These are phyloP conservation scores for Arctopsyche grandis DNA, from an alignment of 1,140 invertebrate species.

Conservation along the genomic window DNA sequence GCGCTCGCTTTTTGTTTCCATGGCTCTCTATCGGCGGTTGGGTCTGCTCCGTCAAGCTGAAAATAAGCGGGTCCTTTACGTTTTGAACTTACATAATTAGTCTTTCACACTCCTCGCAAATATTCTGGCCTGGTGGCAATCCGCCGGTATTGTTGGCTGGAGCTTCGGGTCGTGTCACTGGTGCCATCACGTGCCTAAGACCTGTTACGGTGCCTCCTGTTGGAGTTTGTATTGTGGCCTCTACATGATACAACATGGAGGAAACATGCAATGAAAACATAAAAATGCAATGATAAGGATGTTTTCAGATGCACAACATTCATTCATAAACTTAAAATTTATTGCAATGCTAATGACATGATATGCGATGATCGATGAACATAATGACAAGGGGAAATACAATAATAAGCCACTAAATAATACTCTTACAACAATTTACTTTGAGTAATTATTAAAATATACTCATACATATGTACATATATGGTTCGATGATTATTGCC, in stretches of 20 bases:
- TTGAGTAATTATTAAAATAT: too few species aligned
- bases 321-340: too few species aligned
- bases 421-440: too few species aligned
- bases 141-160: slow-evolving; percentile 72
- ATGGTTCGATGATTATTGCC: too few species aligned
- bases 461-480: too few species aligned
- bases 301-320: not conserved
- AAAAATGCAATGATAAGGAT: slow-evolving; percentile 17
- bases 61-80: slow-evolving; percentile 10
- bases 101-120: slow-evolving; percentile 92
- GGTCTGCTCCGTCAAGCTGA: slow-evolving; percentile 30
- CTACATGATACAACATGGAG: slow-evolving; percentile 53
- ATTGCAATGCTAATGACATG: too few species aligned
- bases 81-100: slow-evolving; percentile 89
- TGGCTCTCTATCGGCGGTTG: not conserved
- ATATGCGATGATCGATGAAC: too few species aligned
- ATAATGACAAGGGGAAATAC: too few species aligned
- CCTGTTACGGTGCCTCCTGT: slow-evolving; percentile 57
- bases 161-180: slow-evolving; percentile 77
- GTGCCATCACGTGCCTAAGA: slow-evolving; percentile 75
- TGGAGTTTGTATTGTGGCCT: slow-evolving; percentile 54
- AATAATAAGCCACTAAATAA: too few species aligned
- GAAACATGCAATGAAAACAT: slow-evolving; percentile 52
- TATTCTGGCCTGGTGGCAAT: slow-evolving; percentile 86
- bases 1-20: not conserved